Base-by-base conservation (phyloP, 2,113 vertebrate genomes). In the Paraplagusia blochii region DNA sequence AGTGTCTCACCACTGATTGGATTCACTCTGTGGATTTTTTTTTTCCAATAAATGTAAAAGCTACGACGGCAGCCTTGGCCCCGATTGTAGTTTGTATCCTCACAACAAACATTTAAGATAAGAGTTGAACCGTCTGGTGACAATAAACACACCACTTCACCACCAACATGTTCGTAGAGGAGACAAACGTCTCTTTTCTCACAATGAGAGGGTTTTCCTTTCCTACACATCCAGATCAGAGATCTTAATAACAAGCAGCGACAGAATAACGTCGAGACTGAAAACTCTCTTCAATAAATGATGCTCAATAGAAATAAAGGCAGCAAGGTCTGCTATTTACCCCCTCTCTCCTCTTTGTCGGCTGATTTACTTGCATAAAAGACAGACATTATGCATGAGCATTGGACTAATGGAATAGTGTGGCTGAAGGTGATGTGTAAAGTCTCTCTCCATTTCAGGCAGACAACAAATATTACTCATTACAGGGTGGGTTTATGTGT, bases 381-480 rank as follows among this genome's bases (percentile, higher is more conserved):
- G 34, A 50, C 51, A 18, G 13, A 13, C 12, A 55, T 57, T 36
- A 55, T 40, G 44, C 42, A 29, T 9, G 34, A 14, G 66, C 49
- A 34, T 40, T 19, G 50, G 62, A 59, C 63, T 68, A 63, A 79
- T 64, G 46, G 65, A 53, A 54, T 60, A 44, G 47, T 59, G 40
- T 62, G 59, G 61, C 59, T 57, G 44, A 64, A 42, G 51, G 58
- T 63, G 69, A 76, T 62, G 13, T 34, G 43, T 17, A 35, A 29
- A 67, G 76, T 80, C 69, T 57, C 71, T 82, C 66, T 77, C 47
- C 62, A 58, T 67, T 67, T 80, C 80, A 76, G 69, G 77, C 56
- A 9, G 33, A 44, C 48, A 75, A 86, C 86, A 90, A 88, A 88
- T 85, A 86, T 85, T 83, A 78, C 82, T 89, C 85, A 84, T 89